These are phyloP conservation scores for Chanos chanos DNA, from an alignment of 2,797 vertebrate genomes.

Conservation along the genomic window DNA sequence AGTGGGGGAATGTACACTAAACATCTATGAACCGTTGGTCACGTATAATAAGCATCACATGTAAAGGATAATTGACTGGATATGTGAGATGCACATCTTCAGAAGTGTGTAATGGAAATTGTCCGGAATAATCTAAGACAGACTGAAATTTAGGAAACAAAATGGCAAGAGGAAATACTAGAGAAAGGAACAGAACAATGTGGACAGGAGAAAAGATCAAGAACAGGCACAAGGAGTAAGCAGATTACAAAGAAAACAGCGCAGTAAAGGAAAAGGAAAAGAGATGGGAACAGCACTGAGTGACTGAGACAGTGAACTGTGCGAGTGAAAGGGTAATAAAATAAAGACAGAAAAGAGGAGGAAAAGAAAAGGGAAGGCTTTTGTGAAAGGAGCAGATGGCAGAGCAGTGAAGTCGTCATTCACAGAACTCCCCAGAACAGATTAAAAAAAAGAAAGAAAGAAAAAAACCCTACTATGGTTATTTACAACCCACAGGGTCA, in stretches of 20 bases:
- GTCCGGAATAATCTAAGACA: constrained; percentile 17
- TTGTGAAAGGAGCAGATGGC: constrained; percentile 27
- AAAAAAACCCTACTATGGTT: background rate
- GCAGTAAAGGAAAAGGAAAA: background rate
- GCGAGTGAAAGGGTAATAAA: background rate
- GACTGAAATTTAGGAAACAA: background rate
- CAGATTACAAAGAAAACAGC: background rate
- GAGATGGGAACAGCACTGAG: background rate
- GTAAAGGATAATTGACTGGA: background rate
- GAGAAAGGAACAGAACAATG: too few species aligned
- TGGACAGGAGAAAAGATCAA: constrained; percentile 4
- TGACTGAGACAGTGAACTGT: background rate
- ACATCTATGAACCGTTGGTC: too few species aligned
- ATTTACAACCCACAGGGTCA: constrained; percentile 15
- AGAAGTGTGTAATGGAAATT: constrained; percentile 7
- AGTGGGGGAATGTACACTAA: too few species aligned
- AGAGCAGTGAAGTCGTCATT: background rate
- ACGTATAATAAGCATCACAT: constrained; percentile 23
- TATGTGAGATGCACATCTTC: constrained; percentile 6
- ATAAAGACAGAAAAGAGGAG: background rate
- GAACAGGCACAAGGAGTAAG: constrained; percentile 9
- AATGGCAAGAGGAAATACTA: background rate
- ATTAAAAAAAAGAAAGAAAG: too few species aligned
- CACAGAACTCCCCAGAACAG: constrained; percentile 11
- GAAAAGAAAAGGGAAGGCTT: constrained; percentile 4